Conservation (phyloP, 2,888 invertebrate genomes). For the Leptinotarsa rubiginosa region DNA sequence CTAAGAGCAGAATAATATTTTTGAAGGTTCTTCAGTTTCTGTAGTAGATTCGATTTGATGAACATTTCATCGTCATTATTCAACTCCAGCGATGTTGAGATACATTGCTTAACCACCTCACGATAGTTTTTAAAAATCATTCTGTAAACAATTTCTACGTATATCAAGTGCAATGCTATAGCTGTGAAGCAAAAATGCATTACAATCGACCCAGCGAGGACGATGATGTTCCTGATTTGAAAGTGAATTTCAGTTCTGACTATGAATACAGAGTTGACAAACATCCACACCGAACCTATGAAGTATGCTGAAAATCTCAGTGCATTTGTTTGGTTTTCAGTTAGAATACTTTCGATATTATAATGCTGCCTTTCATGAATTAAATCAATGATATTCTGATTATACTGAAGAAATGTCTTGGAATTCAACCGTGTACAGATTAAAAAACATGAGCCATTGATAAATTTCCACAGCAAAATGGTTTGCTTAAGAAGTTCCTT, state of each 20-base stretch:
- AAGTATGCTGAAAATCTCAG: not conserved
- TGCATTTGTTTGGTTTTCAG: conserved; percentile 3
- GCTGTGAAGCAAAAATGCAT: not conserved
- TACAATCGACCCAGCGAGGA: not conserved
- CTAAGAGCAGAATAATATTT: conserved; percentile 24
- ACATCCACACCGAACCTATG: not conserved
- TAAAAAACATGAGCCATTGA: not conserved
- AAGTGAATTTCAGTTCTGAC: not conserved
- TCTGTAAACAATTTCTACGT: not conserved
- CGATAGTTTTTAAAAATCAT: not conserved
- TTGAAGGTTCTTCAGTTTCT: conserved; percentile 16
- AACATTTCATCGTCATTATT: not conserved
- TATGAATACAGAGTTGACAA: not conserved
- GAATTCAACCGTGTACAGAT: conserved; percentile 3
- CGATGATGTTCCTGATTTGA: not conserved
- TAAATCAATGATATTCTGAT: conserved; percentile 1
- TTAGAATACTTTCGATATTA: conserved; percentile 15
- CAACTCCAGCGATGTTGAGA: not conserved
- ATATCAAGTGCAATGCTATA: not conserved
- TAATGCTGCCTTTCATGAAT: conserved; percentile 22
- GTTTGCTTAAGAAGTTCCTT: not conserved
- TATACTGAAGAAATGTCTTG: not conserved
- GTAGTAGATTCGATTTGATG: not conserved
- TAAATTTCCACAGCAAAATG: not conserved
- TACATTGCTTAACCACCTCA: not conserved